Evolutionary conservation across 2,113 vertebrate species (phyloP).

Genomic region (Pica pica): DNA sequence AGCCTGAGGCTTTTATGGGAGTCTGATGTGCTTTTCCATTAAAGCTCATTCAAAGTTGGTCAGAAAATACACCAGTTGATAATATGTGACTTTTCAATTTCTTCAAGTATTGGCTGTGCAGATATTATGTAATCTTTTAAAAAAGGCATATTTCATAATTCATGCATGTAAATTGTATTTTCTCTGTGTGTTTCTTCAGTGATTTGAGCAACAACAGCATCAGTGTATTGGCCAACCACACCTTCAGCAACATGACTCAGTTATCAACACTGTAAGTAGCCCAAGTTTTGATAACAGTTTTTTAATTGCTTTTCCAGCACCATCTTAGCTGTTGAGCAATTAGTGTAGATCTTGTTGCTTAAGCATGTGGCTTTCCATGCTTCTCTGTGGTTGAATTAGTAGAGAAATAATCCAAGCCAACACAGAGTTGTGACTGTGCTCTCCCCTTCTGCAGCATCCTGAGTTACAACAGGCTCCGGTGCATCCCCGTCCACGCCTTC

Average conservation of each 20-base stretch:
- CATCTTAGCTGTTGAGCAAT: neutral
- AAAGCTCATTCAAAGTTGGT: neutral
- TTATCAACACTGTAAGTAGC: slow-evolving; percentile 84
- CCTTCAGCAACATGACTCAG: slow-evolving; percentile 96
- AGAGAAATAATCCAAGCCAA: neutral
- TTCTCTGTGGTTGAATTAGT: neutral
- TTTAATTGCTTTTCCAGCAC: neutral
- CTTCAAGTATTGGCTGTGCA: neutral
- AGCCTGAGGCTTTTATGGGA: neutral
- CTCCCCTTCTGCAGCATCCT: slow-evolving; percentile 79
- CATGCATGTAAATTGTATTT: neutral
- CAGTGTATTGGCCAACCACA: slow-evolving; percentile 81
- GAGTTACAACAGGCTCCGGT: slow-evolving; percentile 94
- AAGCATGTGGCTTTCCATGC: neutral
- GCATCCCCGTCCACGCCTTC: slow-evolving; percentile 90
- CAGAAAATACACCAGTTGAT: neutral
- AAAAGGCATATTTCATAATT: neutral
- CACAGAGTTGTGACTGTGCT: neutral
- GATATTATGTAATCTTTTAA: neutral
- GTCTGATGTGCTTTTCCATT: neutral
- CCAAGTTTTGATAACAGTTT: neutral
- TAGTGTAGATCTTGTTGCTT: neutral
- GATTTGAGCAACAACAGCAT: slow-evolving; percentile 99
- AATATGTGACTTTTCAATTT: neutral
- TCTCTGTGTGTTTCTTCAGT: slow-evolving; percentile 64